Base-by-base conservation (phyloP, 53 echinoderm and acorn worm species). In the Antedon mediterranea region DNA sequence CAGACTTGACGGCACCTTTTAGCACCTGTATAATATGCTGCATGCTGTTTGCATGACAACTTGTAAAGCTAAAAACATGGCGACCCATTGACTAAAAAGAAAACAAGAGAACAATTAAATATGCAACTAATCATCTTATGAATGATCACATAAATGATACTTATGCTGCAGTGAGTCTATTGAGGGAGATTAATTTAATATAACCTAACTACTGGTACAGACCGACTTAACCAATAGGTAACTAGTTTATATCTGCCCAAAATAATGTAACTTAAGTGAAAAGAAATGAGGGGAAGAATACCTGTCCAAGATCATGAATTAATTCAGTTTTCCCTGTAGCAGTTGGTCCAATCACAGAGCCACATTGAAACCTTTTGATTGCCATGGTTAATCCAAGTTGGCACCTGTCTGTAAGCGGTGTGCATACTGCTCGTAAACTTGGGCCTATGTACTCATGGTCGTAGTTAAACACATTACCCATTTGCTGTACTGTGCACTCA, bases 361-460 rank as follows among this genome's bases (percentile, higher is more conserved):
- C 98, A 71, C 98, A 97, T 74, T 86, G 87, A 43, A 84, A 86
- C 34, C 83, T 72, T 43, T 79, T 81, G 84, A 97, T 75, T 3
- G 98, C 92, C 73, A 76, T 82, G 42, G 87, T 86, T 81, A 97
- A 77, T 75, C 90, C 78, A 34, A 95, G 73, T 33, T 97, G 98
- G 43, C 98, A 97, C 37, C 92, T 78, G 81, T 97, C 98, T 26
- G 90, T 92, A 75, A 97, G 74, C 15, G 92, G 92, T 6, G 92
- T 97, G 32, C 82, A 76, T 37, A 90, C 92, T 34, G 90, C 73
- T 34, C 92, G 80, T 0, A 82, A 31, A 18, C 74, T 77, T 26
- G 86, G 92, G 14, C 92, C 98, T 14, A 86, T 80, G 71, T 97
- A 97, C 76, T 97, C 98, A 77, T 93, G 90, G 28, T 86, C 92